Percentiles rank a stretch among this genome's conserved stretches.
Evolutionary conservation across 1,140 invertebrate genomes (phyloP).

Genomic region (Drosophila lacertosa): DNA sequence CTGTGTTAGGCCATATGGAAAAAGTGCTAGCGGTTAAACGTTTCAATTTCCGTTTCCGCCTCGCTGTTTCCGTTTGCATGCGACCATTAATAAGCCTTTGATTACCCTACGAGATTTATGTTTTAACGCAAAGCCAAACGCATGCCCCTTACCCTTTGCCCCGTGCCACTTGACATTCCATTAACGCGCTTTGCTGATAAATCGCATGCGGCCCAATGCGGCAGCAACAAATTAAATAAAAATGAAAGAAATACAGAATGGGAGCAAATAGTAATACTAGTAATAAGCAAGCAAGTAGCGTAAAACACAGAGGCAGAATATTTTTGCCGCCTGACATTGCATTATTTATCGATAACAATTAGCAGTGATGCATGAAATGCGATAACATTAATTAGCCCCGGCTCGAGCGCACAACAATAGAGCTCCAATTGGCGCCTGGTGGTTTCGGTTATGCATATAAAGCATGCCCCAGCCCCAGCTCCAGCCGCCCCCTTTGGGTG

Average conservation of each 20-base stretch:
- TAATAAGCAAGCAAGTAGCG: conserved; percentile 9
- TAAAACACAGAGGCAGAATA: conserved; percentile 8
- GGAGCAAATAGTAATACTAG: neutral
- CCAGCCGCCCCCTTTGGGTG: neutral
- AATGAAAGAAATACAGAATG: conserved; percentile 8
- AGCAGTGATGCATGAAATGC: conserved; percentile 79
- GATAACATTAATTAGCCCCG: conserved; percentile 78
- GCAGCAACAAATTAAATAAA: conserved; percentile 10
- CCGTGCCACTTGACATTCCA: conserved; percentile 25
- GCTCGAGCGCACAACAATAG: conserved; percentile 40
- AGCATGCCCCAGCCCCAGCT: conserved; percentile 3
- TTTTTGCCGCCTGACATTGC: conserved; percentile 48
- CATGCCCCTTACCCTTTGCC: neutral
- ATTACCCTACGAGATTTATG: conserved; percentile 33
- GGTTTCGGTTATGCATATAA: conserved; percentile 39
- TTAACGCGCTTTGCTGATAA: conserved; percentile 45
- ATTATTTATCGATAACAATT: conserved; percentile 82
- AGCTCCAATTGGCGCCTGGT: conserved; percentile 21
- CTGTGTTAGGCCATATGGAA: neutral
- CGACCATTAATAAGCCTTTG: conserved; percentile 38
- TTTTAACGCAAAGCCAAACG: conserved; percentile 17
- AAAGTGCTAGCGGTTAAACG: conserved; percentile 19
- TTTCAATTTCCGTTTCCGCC: conserved; percentile 33
- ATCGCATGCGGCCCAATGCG: conserved; percentile 48
- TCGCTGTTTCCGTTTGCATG: conserved; percentile 29